Conservation (phyloP, 2,113 vertebrate species). For the Gopherus evgoodei region DNA sequence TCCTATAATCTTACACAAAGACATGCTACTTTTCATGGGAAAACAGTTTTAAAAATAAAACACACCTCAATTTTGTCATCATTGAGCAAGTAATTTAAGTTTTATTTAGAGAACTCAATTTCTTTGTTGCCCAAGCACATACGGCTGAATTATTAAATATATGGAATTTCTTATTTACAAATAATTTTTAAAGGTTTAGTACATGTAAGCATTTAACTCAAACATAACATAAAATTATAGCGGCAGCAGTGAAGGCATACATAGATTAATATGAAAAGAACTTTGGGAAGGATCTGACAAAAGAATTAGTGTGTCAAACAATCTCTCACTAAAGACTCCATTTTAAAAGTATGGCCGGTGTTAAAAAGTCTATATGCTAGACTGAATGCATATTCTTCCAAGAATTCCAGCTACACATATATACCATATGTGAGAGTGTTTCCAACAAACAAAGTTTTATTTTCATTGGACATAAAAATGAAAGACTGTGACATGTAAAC, state of each 20-base stretch:
- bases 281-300: slow-evolving; percentile 51
- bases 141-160: background rate
- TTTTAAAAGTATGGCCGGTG: slow-evolving; percentile 48
- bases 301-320: slow-evolving; percentile 62
- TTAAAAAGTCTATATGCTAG: slow-evolving; percentile 30
- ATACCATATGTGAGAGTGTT: slow-evolving; percentile 66
- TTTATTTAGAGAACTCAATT: background rate
- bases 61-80: background rate
- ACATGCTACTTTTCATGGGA: background rate
- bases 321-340: slow-evolving; percentile 47
- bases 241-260: slow-evolving; percentile 51
- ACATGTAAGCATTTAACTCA: slow-evolving; percentile 9
- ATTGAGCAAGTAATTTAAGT: background rate
- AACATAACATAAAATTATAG: slow-evolving; percentile 48
- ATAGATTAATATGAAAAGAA: slow-evolving; percentile 47
- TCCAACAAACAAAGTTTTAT: slow-evolving; percentile 48
- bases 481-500: slow-evolving; percentile 62
- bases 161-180: background rate
- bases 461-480: slow-evolving; percentile 53
- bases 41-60: background rate
- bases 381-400: slow-evolving; percentile 65
- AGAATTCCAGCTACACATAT: slow-evolving; percentile 60
- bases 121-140: background rate
- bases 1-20: background rate
- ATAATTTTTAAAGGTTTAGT: background rate